Base-by-base conservation (phyloP, 2,113 vertebrate species). In the Chloebia gouldiae region DNA sequence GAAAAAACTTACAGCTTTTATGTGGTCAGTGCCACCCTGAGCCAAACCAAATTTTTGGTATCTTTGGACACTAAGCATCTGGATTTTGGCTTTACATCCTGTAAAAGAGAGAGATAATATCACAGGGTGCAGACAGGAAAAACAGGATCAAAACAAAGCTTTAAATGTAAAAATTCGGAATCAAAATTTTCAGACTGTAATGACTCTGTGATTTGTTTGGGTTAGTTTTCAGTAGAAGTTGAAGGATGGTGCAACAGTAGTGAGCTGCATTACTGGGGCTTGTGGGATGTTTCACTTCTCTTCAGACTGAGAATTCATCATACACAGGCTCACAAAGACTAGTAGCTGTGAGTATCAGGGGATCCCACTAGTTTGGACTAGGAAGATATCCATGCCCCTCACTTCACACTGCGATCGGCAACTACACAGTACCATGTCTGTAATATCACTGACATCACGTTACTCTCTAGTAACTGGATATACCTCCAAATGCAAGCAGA, bases 11-110 rank as follows among this genome's bases (percentile, higher is more conserved):
- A 91, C 47, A 92, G 47, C 87, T 97, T 95, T 97, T 80, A 84
- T 95, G 97, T 96, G 95, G 97, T 96, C 69, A 92, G 73, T 77
- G 72, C 54, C 61, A 95, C 81, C 84, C 45, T 93, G 33, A 94
- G 91, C 96, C 97, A 97, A 97, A 96, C 86, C 84, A 84, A 54
- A 76, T 59, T 95, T 96, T 92, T 97, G 83, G 91, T 97, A 79
- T 95, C 90, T 94, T 97, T 97, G 95, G 94, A 94, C 71, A 91
- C 70, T 73, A 76, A 95, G 90, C 84, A 91, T 97, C 87, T 97
- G 90, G 57, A 28, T 81, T 97, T 95, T 92, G 92, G 50, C 49
- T 95, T 95, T 88, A 77, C 28, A 92, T 96, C 81, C 91, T 93
- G 57, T 88, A 91, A 81, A 92, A 82, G 18, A 88, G 40, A 96